A percentile compares a stretch with the other conserved stretches of the same genome.
phyloP scores from a whole-genome alignment of 2,888 invertebrate genomes.

The Acanthosepion lycidas region DNA sequence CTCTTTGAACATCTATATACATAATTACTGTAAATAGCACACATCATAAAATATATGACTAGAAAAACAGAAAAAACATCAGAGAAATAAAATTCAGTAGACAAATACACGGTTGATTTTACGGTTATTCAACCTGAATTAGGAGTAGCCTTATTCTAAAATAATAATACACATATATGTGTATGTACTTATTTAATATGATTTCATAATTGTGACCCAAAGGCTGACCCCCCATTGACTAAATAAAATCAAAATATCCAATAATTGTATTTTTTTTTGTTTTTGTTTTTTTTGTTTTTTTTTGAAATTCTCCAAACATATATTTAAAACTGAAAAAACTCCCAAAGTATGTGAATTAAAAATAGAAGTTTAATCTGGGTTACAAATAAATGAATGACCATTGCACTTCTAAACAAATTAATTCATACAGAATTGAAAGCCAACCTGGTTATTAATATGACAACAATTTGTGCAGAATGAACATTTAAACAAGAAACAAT shows the following conservation, averaged over 20 bases:
- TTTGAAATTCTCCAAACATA: background rate
- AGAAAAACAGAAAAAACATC: background rate
- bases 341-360: background rate
- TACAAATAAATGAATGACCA: background rate
- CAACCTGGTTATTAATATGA: background rate
- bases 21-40: background rate
- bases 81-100: background rate
- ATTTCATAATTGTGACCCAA: background rate
- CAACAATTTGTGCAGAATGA: conserved; percentile 4
- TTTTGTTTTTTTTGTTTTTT: background rate
- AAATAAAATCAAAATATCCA: background rate
- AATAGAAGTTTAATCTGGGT: background rate
- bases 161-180: background rate
- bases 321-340: background rate
- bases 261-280: background rate
- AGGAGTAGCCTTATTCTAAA: background rate
- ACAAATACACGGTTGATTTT: background rate
- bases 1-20: background rate
- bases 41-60: background rate
- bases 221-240: background rate
- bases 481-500: conserved; percentile 33
- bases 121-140: background rate
- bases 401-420: background rate
- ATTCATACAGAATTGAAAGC: background rate
- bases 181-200: background rate